Percentiles rank a stretch among this genome's conserved stretches.
phyloP scores from a whole-genome alignment of 2,113 vertebrate genomes.

The Neodon shergylaensis region DNA sequence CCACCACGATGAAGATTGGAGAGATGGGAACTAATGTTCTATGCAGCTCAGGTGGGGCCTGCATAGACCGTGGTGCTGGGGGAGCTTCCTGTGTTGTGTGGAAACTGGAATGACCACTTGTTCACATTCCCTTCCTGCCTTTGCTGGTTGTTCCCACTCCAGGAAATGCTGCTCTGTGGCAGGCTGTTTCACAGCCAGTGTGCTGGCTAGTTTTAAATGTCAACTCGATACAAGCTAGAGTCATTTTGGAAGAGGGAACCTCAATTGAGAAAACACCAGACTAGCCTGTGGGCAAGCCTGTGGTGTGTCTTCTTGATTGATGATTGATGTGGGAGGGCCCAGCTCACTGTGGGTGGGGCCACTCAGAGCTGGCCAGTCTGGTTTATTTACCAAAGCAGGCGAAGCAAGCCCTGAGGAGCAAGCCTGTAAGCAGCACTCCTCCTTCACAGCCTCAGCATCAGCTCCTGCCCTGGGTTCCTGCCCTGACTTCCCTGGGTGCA shows the following conservation, averaged over 20 bases:
- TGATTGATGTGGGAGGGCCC: not conserved
- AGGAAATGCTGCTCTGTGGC: not conserved
- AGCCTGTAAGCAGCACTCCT: not conserved
- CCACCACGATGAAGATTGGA: not conserved
- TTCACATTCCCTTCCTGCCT: not conserved
- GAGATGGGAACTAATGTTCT: not conserved
- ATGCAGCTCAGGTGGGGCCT: not conserved
- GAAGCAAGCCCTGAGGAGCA: not conserved
- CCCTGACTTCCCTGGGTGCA: not conserved
- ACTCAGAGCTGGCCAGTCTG: not conserved
- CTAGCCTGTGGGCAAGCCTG: not conserved
- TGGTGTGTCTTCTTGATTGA: not conserved
- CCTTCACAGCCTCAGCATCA: not conserved
- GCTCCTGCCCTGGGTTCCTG: not conserved
- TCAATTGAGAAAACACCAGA: not conserved
- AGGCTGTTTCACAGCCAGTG: not conserved
- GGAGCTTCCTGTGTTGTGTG: not conserved
- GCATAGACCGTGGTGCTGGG: not conserved
- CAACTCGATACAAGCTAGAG: not conserved
- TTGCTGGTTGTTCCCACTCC: no score
- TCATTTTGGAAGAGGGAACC: not conserved
- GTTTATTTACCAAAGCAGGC: not conserved
- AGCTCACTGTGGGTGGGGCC: not conserved
- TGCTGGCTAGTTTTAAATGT: not conserved
- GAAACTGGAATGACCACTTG: not conserved